phyloP scores from a whole-genome alignment of 2,113 vertebrate genomes.

The Amphilophus citrinellus region DNA sequence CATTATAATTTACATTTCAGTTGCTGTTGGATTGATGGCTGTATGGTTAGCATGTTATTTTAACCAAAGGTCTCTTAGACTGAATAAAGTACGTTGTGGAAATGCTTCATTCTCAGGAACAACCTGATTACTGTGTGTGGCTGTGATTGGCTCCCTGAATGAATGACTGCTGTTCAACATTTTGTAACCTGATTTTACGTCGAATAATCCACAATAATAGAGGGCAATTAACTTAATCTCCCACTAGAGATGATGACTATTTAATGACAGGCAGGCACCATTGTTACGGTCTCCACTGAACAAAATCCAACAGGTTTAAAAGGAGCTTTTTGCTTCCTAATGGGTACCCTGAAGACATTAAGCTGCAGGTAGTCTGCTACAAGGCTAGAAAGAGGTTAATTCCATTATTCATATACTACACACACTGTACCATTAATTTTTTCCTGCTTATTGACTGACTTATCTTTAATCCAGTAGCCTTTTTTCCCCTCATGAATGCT shows the following conservation, averaged over 20 bases:
- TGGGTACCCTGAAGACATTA: constrained; percentile 14
- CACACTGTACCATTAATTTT: neutral
- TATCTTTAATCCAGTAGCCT: neutral
- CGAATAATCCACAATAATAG: neutral
- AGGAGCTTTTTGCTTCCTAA: constrained; percentile 6
- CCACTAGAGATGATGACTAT: neutral
- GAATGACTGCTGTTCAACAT: constrained; percentile 7
- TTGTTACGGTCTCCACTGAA: constrained; percentile 23
- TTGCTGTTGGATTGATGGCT: neutral
- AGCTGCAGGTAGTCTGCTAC: neutral
- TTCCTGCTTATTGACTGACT: neutral
- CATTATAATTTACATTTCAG: neutral
- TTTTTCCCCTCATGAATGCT: too few relatives aligned
- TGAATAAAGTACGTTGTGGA: neutral
- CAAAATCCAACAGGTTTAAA: constrained; percentile 24
- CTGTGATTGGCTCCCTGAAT: neutral
- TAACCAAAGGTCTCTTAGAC: neutral
- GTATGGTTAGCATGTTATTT: neutral
- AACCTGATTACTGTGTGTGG: neutral
- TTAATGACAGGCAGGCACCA: neutral
- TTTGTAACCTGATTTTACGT: neutral
- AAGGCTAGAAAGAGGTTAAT: neutral
- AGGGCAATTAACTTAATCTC: constrained; percentile 4
- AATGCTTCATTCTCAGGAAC: neutral
- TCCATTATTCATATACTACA: constrained; percentile 18